Percentiles rank a stretch among this genome's conserved stretches.
Conservation (phyloP, 2,797 vertebrate species). For the Acanthurus tractus region DNA sequence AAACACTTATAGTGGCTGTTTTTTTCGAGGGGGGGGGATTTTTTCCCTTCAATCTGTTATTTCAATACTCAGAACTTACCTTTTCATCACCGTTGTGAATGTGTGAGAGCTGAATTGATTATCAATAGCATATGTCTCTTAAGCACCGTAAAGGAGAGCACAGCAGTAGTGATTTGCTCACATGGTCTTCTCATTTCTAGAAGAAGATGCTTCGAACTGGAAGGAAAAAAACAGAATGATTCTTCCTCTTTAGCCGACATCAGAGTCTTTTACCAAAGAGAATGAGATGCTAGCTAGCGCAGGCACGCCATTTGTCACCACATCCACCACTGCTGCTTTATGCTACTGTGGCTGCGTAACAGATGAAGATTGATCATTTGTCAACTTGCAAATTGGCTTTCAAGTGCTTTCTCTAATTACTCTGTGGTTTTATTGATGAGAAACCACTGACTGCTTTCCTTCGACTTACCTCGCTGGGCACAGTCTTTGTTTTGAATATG, state of each 20-base stretch:
- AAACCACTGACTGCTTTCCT: slow-evolving; percentile 77
- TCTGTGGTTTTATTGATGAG: slow-evolving; percentile 83
- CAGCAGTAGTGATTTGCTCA: slow-evolving; percentile 23
- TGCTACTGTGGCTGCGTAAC: slow-evolving; percentile 65
- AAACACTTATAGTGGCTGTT: slow-evolving; percentile 22
- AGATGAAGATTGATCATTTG: slow-evolving; percentile 87
- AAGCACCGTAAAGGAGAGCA: slow-evolving; percentile 34
- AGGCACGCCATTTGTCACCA: slow-evolving; percentile 70
- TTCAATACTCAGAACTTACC: slow-evolving; percentile 30
- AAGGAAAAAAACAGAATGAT: slow-evolving; percentile 49
- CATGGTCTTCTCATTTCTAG: slow-evolving; percentile 24
- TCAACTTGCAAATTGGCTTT: slow-evolving; percentile 85
- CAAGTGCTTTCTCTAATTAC: slow-evolving; percentile 85
- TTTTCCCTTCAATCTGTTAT: slow-evolving; percentile 13
- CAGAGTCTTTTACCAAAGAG: slow-evolving; percentile 41
- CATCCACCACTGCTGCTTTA: slow-evolving; percentile 66
- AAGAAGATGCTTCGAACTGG: slow-evolving; percentile 54
- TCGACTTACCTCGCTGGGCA: slow-evolving; percentile 69
- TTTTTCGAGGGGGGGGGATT: background rate
- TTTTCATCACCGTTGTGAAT: slow-evolving; percentile 39
- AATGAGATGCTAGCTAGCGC: slow-evolving; percentile 56
- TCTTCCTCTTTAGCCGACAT: slow-evolving; percentile 27
- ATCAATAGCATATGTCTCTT: slow-evolving; percentile 40
- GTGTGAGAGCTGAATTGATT: slow-evolving; percentile 29
- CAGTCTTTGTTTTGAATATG: slow-evolving; percentile 66